phyloP scores from a whole-genome alignment of 2,797 vertebrate species.

The Melanotaenia pygmaea region DNA sequence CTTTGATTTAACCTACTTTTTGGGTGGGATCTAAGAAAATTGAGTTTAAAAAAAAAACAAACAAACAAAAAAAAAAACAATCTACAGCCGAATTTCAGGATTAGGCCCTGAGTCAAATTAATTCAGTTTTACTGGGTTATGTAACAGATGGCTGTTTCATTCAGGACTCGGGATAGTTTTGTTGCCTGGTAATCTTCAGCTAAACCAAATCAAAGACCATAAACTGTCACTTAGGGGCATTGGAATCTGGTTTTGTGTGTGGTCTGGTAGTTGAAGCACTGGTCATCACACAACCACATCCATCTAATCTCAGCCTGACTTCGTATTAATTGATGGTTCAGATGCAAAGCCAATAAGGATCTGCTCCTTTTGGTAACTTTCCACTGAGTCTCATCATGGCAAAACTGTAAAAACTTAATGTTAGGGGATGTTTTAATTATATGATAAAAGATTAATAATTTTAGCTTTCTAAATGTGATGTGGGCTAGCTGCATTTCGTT shows the following conservation, averaged over 20 bases:
- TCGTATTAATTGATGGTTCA: constrained; percentile 46
- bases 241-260: constrained; percentile 77
- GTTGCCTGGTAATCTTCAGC: constrained; percentile 79
- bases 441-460: too few relatives aligned
- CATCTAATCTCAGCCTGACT: constrained; percentile 30
- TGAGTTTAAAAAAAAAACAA: constrained; percentile 18
- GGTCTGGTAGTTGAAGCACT: constrained; percentile 61
- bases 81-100: constrained; percentile 76
- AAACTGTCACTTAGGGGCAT: constrained; percentile 82
- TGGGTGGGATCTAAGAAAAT: constrained; percentile 3
- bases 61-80: constrained; percentile 53
- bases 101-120: constrained; percentile 77
- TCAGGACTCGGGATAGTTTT: constrained; percentile 80
- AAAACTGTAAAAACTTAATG: neutral
- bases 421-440: too few relatives aligned
- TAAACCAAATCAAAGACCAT: constrained; percentile 82
- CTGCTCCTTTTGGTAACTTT: constrained; percentile 12
- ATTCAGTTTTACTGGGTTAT: constrained; percentile 76
- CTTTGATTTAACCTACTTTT: constrained; percentile 41
- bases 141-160: constrained; percentile 83
- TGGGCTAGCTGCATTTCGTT: too few relatives aligned
- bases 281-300: constrained; percentile 51
- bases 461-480: neutral
- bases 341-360: constrained; percentile 28
- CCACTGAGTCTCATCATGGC: neutral